Conservation (phyloP, 1,140 invertebrate species). For the Physella acuta region DNA sequence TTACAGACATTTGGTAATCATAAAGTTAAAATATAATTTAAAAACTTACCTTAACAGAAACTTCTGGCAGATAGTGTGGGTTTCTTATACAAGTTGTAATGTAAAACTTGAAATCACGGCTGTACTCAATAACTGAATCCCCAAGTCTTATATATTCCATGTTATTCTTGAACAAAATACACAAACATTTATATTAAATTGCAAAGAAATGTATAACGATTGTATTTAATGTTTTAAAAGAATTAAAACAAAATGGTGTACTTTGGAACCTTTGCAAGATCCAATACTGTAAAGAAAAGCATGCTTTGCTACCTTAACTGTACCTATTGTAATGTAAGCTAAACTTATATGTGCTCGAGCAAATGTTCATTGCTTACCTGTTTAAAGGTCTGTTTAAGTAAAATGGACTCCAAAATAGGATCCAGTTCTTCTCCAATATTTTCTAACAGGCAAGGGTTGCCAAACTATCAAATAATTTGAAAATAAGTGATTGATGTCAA, state of each 20-base stretch:
- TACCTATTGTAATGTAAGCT: neutral
- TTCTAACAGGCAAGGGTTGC: conserved; percentile 59
- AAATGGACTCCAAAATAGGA: conserved; percentile 56
- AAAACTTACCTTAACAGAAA: conserved; percentile 55
- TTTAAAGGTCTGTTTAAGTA: conserved; percentile 58
- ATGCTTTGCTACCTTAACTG: no score
- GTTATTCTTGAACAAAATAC: conserved; percentile 36
- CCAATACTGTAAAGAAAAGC: no score
- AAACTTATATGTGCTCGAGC: neutral
- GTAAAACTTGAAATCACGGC: conserved; percentile 59
- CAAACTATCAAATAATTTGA: conserved; percentile 48
- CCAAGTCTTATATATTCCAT: conserved; percentile 58
- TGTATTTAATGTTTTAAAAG: no score
- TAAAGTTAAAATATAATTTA: no score
- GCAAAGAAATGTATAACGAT: no score
- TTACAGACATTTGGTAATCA: no score
- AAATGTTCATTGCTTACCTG: conserved; percentile 37
- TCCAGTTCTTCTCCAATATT: conserved; percentile 60
- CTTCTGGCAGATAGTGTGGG: conserved; percentile 60
- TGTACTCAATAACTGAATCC: conserved; percentile 58
- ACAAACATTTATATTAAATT: no score
- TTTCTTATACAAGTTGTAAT: conserved; percentile 59
- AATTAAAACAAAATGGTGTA: no score
- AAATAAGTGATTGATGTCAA: no score
- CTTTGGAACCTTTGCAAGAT: no score